Base-by-base conservation (phyloP, 2,797 vertebrate species). In the Ctenopoma multispine region DNA sequence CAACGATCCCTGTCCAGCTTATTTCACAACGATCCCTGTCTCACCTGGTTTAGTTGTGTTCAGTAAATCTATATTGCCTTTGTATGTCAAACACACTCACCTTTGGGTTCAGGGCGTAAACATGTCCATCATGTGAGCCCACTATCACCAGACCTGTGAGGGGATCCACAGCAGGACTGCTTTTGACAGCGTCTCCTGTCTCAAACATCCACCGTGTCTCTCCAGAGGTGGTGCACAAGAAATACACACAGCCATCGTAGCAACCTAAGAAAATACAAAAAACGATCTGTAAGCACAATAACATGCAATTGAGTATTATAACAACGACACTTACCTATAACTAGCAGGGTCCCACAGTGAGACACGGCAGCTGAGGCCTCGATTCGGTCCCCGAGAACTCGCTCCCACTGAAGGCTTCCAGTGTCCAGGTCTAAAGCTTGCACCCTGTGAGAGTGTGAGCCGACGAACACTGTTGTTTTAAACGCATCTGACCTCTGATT, bases 371-470 rank as follows among this genome's bases (percentile, higher is more conserved):
- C 97, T 4, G 98, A 97, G 13, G 97, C 96, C 77, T 99, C 98
- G 44, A 99, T 93, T 15, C 96, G 92, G 86, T 91, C 96, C 78
- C 96, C 96, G 12, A 99, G 95, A 14, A 93, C 92, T 59, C 95
- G 95, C 83, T 98, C 96, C 98, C 98, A 99, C 55, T 93, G 87
- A 4, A 96, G 68, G 62, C 84, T 77, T 36, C 98, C 98, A 0
- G 78, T 92, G 72, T 75, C 38, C 44, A 98, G 84, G 73, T 96
- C 95, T 49, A 99, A 65, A 0, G 96, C 96, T 89, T 96, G 96
- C 85, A 99, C 69, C 70, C 93, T 89, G 65, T 95, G 95, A 13
- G 98, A 99, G 90, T 99, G 98, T 31, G 97, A 99, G 61, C 98
- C 97, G 9, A 98, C 86, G 53, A 96, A 97, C 0, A 96, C 95